A percentile compares a stretch with the other conserved stretches of the same genome.
These are phyloP conservation scores for Haliaeetus leucogaster DNA, from an alignment of 2,113 vertebrate genomes.

Conservation along the genomic window DNA sequence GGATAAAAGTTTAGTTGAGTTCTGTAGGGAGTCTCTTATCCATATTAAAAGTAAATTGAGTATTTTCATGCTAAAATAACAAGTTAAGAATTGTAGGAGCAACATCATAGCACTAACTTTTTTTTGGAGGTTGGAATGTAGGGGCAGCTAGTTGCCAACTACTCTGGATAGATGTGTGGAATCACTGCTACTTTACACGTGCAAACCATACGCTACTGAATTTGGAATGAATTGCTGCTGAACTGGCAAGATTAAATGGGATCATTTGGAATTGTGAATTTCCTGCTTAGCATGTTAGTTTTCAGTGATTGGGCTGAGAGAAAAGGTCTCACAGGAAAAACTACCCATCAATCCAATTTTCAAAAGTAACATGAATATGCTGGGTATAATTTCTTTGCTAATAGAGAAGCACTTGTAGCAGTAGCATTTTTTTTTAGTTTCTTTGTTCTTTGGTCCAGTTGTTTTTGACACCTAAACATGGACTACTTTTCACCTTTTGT, in stretches of 20 bases:
- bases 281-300: not conserved
- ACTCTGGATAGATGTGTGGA: not conserved
- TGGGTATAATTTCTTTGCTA: not conserved
- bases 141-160: not conserved
- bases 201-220: not conserved
- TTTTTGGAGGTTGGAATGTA: not conserved
- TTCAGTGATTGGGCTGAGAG: not conserved
- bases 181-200: not conserved
- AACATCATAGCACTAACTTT: not conserved
- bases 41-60: not conserved
- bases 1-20: not conserved
- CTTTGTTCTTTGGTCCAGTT: not conserved
- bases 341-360: not conserved
- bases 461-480: not conserved
- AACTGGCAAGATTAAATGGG: slow-evolving; percentile 25
- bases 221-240: slow-evolving; percentile 35
- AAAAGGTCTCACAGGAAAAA: not conserved
- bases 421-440: not conserved
- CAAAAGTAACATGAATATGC: not conserved
- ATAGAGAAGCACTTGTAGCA: not conserved
- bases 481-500: not conserved
- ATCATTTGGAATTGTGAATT: slow-evolving; percentile 26
- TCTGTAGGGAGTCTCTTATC: not conserved
- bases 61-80: not conserved
- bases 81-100: not conserved